Percentiles rank a stretch among this genome's conserved stretches.
phyloP scores from a whole-genome alignment of 2,888 invertebrate species.

The Lamproptera curius region DNA sequence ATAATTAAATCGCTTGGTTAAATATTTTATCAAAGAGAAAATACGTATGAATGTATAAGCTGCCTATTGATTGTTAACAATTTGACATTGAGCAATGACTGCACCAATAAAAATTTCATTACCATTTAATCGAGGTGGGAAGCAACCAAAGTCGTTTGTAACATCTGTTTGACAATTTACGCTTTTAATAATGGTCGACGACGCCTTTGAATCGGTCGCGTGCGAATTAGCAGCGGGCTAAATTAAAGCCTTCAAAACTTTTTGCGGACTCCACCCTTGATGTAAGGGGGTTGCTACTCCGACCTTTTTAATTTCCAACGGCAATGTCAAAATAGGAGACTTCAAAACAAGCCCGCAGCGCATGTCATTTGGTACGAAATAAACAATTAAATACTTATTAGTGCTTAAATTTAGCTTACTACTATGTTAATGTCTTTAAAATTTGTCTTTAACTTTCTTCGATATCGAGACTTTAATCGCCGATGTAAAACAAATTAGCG shows the following conservation, averaged over 20 bases:
- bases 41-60: too few relatives aligned
- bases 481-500: background rate
- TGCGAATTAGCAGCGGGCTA: slow-evolving; percentile 69
- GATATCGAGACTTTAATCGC: background rate
- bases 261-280: slow-evolving; percentile 52
- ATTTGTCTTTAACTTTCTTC: slow-evolving; percentile 1
- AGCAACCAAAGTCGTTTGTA: slow-evolving; percentile 60
- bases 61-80: too few relatives aligned
- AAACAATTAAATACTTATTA: slow-evolving; percentile 18
- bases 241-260: slow-evolving; percentile 72
- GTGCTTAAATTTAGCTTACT: slow-evolving; percentile 3
- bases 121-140: slow-evolving; percentile 59
- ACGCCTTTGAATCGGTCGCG: slow-evolving; percentile 70
- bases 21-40: too few relatives aligned
- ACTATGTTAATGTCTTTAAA: slow-evolving; percentile 1
- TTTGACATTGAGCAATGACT: slow-evolving; percentile 20
- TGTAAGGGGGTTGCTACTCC: slow-evolving; percentile 39
- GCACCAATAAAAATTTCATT: slow-evolving; percentile 46
- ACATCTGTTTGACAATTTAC: slow-evolving; percentile 77
- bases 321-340: slow-evolving; percentile 47
- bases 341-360: slow-evolving; percentile 36
- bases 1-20: too few relatives aligned
- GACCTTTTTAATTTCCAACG: slow-evolving; percentile 43
- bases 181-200: slow-evolving; percentile 73
- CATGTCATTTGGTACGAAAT: slow-evolving; percentile 11